Conservation (phyloP, 2,888 invertebrate species). For the Dermolepida albohirtum region DNA sequence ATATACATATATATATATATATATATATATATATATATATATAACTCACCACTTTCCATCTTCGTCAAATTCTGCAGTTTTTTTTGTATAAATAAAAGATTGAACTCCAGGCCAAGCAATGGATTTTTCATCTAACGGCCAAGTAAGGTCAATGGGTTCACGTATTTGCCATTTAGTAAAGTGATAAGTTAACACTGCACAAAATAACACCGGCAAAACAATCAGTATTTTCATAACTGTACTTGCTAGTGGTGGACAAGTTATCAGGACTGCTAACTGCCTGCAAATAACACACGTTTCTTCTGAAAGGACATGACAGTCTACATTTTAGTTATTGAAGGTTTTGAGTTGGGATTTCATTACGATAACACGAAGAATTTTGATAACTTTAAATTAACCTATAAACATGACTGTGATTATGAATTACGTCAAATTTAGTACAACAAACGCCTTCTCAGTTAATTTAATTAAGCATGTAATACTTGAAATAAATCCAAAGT, state of each 20-base stretch:
- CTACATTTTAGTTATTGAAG: not conserved
- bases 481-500: no score
- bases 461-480: no score
- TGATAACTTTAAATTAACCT: slow-evolving; percentile 1
- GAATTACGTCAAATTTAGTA: not conserved
- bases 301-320: not conserved
- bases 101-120: slow-evolving; percentile 54
- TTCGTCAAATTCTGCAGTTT: slow-evolving; percentile 47
- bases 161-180: slow-evolving; percentile 20
- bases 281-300: not conserved
- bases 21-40: no score
- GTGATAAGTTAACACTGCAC: not conserved
- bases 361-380: slow-evolving; percentile 8
- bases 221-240: slow-evolving; percentile 10
- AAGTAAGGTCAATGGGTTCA: slow-evolving; percentile 55
- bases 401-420: not conserved
- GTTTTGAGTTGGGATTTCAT: not conserved
- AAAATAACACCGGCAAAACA: not conserved
- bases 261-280: not conserved
- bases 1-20: no score
- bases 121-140: slow-evolving; percentile 56
- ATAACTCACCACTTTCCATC: slow-evolving; percentile 55
- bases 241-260: not conserved
- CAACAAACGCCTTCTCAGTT: no score
- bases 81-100: slow-evolving; percentile 55